Evolutionary conservation across 2,797 vertebrate genomes (phyloP), one percentile per base, ranked within the genome.

Genomic region (Oreochromis grahami): DNA sequence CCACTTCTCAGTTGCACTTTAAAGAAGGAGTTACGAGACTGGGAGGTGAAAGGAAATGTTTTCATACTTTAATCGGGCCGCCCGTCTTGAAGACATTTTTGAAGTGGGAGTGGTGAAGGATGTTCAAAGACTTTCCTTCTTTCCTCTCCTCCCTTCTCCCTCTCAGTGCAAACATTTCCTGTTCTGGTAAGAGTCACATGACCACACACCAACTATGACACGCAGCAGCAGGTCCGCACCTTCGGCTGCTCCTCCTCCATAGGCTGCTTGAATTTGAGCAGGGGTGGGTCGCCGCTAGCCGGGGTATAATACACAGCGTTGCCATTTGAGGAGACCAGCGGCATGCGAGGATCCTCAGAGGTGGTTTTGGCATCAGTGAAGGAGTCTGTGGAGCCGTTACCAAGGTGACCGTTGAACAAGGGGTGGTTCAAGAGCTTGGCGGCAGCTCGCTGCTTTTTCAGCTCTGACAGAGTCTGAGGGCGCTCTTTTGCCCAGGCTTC

Each of bases 221-320:
- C 95, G 24, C 98, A 97, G 96, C 98, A 99, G 95, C 98, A 99
- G 84, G 97, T 96, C 0, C 95, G 95, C 48, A 94, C 93, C 88
- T 98, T 98, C 38, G 97, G 96, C 79, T 96, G 97, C 95, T 98
- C 97, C 53, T 98, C 98, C 84, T 99, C 98, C 11, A 97, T 90
- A n/a, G 98, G 98, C 94, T 98, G 98, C 91, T 98, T 99, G 84
- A 99, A 96, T 95, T 96, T 98, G 86, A 99, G 93, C 80, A 99
- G 97, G 14, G 98, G 98, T 0, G 98, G 98, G 48, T 99, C 98
- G 2, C 98, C 98, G 26, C 98, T 98, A 95, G 98, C 97, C n/a
- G 97, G 97, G 1, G 98, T 98, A 95, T 97, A 98, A 94, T 97
- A 99, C 76, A 99, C 97, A 0, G 97, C 96, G 82, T 94, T 98